phyloP scores from a whole-genome alignment of 2,888 invertebrate genomes.

The Vesta saturnalis region DNA sequence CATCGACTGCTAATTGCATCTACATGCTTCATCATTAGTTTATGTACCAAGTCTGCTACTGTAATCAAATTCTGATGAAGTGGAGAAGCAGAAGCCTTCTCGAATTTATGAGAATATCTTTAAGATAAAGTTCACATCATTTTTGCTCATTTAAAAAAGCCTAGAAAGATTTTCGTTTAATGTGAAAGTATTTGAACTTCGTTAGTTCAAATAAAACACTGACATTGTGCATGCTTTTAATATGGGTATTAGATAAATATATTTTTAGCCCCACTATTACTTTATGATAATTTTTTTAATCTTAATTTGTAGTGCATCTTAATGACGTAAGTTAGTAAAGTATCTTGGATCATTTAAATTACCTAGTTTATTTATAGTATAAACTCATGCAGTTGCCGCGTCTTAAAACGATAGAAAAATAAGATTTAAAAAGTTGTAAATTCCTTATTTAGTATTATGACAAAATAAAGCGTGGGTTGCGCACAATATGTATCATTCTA shows the following conservation, averaged over 20 bases:
- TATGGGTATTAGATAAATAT: neutral
- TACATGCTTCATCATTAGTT: conserved; percentile 29
- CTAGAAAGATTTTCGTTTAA: neutral
- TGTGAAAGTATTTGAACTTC: neutral
- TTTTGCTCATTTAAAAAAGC: neutral
- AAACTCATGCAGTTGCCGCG: conserved; percentile 11
- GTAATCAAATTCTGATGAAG: conserved; percentile 28
- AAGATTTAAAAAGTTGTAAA: neutral
- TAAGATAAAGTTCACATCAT: conserved; percentile 26
- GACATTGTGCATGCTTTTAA: too few species aligned
- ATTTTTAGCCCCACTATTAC: conserved; percentile 5
- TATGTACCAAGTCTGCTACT: conserved; percentile 27
- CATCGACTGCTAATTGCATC: conserved; percentile 35
- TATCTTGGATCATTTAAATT: conserved; percentile 4
- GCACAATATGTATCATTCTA: neutral
- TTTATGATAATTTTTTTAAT: neutral
- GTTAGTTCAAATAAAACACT: too few species aligned
- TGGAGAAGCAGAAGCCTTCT: conserved; percentile 29
- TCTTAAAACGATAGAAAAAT: conserved; percentile 24
- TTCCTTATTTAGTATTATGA: too few species aligned
- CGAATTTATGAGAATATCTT: conserved; percentile 30
- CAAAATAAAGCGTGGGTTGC: too few species aligned
- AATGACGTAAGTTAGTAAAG: conserved; percentile 2
- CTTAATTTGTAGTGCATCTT: conserved; percentile 12
- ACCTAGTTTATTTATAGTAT: conserved; percentile 17